These are phyloP conservation scores for Mylabris phalerata DNA, from an alignment of 1,140 invertebrate genomes.

Conservation along the genomic window DNA sequence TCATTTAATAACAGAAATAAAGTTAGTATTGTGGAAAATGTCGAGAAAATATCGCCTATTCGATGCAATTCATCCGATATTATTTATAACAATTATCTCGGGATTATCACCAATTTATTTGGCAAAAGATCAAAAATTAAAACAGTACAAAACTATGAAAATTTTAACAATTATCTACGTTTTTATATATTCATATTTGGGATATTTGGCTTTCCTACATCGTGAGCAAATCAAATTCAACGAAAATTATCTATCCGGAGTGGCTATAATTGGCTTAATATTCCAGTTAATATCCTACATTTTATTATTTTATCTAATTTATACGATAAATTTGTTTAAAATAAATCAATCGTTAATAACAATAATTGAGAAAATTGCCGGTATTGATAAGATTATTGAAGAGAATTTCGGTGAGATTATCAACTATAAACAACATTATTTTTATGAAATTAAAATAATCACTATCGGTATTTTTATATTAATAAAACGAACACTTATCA, in stretches of 20 bases:
- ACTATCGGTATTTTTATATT: not conserved
- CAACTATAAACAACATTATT: slow-evolving; percentile 5
- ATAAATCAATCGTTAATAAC: not conserved
- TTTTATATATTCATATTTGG: not conserved
- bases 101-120: not conserved
- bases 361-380: slow-evolving; percentile 8
- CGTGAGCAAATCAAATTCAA: not conserved
- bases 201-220: not conserved
- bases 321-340: slow-evolving; percentile 2
- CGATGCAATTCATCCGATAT: slow-evolving; percentile 2
- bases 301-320: slow-evolving; percentile 6
- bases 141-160: slow-evolving; percentile 2
- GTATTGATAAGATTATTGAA: slow-evolving; percentile 1
- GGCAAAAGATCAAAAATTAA: slow-evolving; percentile 6
- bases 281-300: slow-evolving; percentile 6
- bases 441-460: slow-evolving; percentile 3
- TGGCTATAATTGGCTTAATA: slow-evolving; percentile 9
- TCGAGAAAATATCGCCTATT: not conserved
- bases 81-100: slow-evolving; percentile 1
- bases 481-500: slow-evolving; percentile 1
- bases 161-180: slow-evolving; percentile 1
- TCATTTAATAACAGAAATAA: too few species aligned
- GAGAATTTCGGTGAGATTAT: not conserved
- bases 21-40: too few species aligned
- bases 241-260: slow-evolving; percentile 1